phyloP scores from a whole-genome alignment of 1,140 invertebrate genomes.

The Lepidurus couesii region DNA sequence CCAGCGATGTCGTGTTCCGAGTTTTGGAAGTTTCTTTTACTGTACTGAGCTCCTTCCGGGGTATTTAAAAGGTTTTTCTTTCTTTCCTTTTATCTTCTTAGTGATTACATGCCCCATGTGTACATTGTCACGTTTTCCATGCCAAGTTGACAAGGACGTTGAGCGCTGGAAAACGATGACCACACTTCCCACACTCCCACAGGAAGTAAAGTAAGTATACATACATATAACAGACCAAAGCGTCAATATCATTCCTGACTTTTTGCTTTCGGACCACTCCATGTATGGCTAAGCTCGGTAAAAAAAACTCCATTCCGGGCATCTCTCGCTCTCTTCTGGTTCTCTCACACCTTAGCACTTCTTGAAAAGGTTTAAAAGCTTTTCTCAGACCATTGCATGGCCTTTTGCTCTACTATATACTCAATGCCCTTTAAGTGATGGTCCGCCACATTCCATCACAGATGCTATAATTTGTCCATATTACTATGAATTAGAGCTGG shows the following conservation, averaged over 20 bases:
- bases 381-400: too few species aligned
- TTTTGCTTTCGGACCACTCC: not conserved
- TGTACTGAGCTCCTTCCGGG: not conserved
- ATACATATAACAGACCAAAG: not conserved
- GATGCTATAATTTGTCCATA: too few species aligned
- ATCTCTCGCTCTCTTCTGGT: not conserved
- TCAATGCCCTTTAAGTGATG: too few species aligned
- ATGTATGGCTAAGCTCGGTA: not conserved
- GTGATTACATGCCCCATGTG: not conserved
- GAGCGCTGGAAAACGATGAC: slow-evolving; percentile 11
- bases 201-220: not conserved
- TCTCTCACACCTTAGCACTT: too few species aligned
- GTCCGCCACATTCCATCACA: too few species aligned
- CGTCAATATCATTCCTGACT: not conserved
- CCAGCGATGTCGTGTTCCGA: too few species aligned
- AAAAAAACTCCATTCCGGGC: slow-evolving; percentile 7
- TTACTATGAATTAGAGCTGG: too few species aligned
- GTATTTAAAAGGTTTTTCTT: not conserved
- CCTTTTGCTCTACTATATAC: too few species aligned
- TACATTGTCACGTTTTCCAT: not conserved
- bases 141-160: slow-evolving; percentile 1
- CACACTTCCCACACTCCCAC: not conserved
- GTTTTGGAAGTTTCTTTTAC: not conserved
- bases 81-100: not conserved
- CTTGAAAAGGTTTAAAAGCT: too few species aligned